Evolutionary conservation across 1,140 invertebrate species (phyloP).

Genomic region (Psilanteris sp.): DNA sequence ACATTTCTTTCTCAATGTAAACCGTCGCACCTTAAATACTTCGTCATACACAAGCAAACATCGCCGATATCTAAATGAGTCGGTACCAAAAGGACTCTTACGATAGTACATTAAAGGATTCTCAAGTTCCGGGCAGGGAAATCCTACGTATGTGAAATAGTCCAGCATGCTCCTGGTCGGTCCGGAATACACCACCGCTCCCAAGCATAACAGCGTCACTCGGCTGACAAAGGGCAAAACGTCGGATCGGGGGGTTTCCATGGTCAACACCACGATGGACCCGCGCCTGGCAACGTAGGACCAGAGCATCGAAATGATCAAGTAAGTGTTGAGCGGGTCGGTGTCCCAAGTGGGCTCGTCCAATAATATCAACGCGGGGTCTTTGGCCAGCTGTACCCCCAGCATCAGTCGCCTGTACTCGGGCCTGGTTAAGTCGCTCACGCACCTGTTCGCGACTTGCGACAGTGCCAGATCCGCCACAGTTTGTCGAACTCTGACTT

Average conservation of each 20-base stretch:
- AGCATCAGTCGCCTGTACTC: conserved; percentile 92
- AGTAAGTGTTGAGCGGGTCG: conserved; percentile 94
- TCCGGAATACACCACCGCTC: conserved; percentile 94
- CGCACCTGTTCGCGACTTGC: conserved; percentile 90
- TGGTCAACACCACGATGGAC: conserved; percentile 91
- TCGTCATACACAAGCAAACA: too few relatives aligned
- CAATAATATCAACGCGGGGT: conserved; percentile 90
- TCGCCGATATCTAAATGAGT: too few relatives aligned
- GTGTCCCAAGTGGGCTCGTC: conserved; percentile 95
- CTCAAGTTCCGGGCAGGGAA: conserved; percentile 94
- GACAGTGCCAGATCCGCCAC: conserved; percentile 93
- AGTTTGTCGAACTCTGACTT: conserved; percentile 86
- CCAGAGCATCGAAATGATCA: conserved; percentile 94
- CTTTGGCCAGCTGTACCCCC: conserved; percentile 92
- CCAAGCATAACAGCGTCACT: conserved; percentile 89
- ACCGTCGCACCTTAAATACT: too few relatives aligned
- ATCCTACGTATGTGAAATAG: conserved; percentile 94
- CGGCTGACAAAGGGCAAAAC: conserved; percentile 94
- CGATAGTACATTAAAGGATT: conserved; percentile 96
- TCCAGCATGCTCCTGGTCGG: conserved; percentile 93
- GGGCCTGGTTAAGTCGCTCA: conserved; percentile 88
- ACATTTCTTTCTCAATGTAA: too few relatives aligned
- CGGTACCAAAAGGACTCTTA: too few relatives aligned
- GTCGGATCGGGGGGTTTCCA: conserved; percentile 95
- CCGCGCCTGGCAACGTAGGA: conserved; percentile 95